Conservation (phyloP, 2,113 vertebrate genomes). For the Ictidomys tridecemlineatus region DNA sequence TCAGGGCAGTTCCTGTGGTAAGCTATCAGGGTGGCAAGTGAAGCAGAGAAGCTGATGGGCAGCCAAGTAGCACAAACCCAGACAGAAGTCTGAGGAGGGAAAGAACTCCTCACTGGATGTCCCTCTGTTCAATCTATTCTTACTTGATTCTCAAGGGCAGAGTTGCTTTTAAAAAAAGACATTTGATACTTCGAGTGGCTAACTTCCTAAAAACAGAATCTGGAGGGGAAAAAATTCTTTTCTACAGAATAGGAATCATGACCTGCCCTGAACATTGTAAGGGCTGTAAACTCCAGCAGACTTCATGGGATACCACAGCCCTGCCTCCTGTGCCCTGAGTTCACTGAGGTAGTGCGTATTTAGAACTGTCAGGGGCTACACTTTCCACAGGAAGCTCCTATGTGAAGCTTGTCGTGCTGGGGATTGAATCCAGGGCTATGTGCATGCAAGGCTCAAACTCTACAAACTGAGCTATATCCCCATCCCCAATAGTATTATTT, state of each 20-base stretch:
- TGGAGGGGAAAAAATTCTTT: background rate
- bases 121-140: background rate
- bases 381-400: background rate
- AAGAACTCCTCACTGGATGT: background rate
- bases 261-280: background rate
- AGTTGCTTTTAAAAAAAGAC: background rate
- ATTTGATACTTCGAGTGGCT: background rate
- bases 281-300: background rate
- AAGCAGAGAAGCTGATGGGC: fast-evolving
- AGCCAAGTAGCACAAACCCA: background rate
- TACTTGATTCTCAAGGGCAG: background rate
- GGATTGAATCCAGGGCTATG: too few relatives aligned
- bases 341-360: background rate
- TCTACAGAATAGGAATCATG: background rate
- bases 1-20: background rate
- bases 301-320: background rate
- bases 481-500: too few relatives aligned
- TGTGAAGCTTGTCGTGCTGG: too few relatives aligned
- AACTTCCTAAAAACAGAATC: slow-evolving; percentile 39
- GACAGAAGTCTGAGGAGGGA: background rate
- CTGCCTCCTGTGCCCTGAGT: background rate
- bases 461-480: too few relatives aligned
- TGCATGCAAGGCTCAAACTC: too few relatives aligned
- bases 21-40: too few relatives aligned
- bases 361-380: background rate